Evolutionary conservation across 2,797 vertebrate genomes (phyloP).

Genomic region (Pygocentrus nattereri): DNA sequence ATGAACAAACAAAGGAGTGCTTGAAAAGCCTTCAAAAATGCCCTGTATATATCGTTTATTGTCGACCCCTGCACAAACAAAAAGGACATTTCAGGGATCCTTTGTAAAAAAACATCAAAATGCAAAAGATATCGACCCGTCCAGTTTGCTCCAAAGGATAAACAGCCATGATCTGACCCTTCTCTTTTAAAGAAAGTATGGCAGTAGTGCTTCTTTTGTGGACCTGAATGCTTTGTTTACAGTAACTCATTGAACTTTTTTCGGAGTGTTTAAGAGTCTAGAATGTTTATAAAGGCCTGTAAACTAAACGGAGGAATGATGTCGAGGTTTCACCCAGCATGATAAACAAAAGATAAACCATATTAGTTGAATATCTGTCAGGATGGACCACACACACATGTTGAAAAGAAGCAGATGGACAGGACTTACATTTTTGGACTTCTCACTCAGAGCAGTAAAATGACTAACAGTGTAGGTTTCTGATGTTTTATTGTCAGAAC

Average conservation of each 20-base stretch:
- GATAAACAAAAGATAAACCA: constrained; percentile 20
- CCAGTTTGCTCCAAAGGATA: not conserved
- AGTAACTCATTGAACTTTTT: not conserved
- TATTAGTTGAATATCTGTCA: not conserved
- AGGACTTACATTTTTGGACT: not conserved
- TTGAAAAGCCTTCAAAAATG: no score
- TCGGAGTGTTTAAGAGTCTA: constrained; percentile 12
- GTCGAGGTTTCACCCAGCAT: constrained; percentile 19
- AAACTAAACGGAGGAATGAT: constrained; percentile 22
- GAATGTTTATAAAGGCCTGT: constrained; percentile 29
- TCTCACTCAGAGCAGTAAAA: not conserved
- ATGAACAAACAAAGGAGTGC: no score
- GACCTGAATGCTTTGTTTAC: not conserved
- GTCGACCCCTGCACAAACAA: no score
- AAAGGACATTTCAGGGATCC: no score
- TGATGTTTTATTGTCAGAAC: not conserved
- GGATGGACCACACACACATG: not conserved
- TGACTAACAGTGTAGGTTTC: not conserved
- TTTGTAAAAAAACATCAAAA: no score
- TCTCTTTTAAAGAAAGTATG: not conserved
- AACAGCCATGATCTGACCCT: not conserved
- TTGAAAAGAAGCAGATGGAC: not conserved
- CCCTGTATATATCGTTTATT: no score
- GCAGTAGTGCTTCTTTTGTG: not conserved
- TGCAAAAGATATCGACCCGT: not conserved